Base-by-base conservation (phyloP, 2,888 invertebrate genomes). In the Eilema griseolum region DNA sequence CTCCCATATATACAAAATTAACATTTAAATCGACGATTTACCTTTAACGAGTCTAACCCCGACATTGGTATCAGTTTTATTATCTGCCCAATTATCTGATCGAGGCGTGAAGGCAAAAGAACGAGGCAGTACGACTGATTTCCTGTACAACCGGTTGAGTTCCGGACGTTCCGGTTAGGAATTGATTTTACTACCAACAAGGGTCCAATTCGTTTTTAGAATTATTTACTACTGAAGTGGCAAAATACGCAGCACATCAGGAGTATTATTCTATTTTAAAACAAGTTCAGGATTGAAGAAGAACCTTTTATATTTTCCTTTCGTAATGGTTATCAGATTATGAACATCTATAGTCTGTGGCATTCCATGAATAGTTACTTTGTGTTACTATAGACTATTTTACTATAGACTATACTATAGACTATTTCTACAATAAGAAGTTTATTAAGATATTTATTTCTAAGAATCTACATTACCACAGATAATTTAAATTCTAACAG, bases 121-220 rank as follows among this genome's bases (percentile, higher is more conserved):
- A 67, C 72, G 62, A 72, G 71, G 73, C 73, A 73, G 67, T 69
- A 69, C 33, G 81, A 80, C 75, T 61, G 76, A 61, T 87, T 86
- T 89, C 89, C 88, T 85, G 68, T 71, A 70, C 72, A 83, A 88
- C 89, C 89, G 86, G 89, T 87, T 79, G 63, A 61, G 83, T 89
- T 89, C 89, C 89, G 87, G 81, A 61, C 60, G 83, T 89, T 89
- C 89, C 89, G 87, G 81, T 75, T 73, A 68, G 69, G 69, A 73
- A n/a, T 73, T 72, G 72, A 70, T 68, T 72, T 75, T 74, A 68
- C 66, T 73, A 65, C 67, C n/a, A 33, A 14, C 37, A 64, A 67
- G 20, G 20, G 16, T 20, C 24, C 14, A n/a, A 14, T 52, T 52
- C 28, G 24, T 33, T 57, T 57, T 61, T 26, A 26, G 28, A 26